Base-by-base conservation (phyloP, 2,113 vertebrate genomes). In the Petrocephalus microphthalmus region DNA sequence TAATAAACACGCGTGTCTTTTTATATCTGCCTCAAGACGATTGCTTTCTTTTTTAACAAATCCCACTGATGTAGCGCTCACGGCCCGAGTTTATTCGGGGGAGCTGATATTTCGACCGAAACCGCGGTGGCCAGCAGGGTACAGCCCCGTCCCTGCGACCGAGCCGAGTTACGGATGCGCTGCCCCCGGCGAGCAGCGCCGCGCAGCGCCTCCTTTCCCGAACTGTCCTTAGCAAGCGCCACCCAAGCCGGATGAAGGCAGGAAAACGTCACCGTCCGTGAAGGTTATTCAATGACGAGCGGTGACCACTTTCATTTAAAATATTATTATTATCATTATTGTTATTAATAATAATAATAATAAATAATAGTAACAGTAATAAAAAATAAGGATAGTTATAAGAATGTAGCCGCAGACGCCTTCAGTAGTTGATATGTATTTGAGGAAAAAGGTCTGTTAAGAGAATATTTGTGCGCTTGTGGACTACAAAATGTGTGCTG, bases 251-350 rank as follows among this genome's bases (percentile, higher is more conserved):
- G 67, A 45, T 42, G 64, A 85, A 64, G 64, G 19, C 37, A 60
- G 45, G 47, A 37, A 88, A 64, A 88, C 84, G 60, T n/a, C 83
- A 74, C 25, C n/a, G 29, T 85, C 42, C 33, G 29, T 85, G 60
- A 89, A 86, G 88, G 88, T 89, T 67, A 52, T 49, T 89, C 84
- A 89, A 78, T 89, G 84, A 86, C 88, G 88, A 45, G 17, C 37
- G 45, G 42, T 42, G 20, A 47, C 52, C 82, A 52, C 47, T 25
- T 7, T 52, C 82, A 52, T n/a, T 29, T 0, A 42, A 49, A 22
- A 25, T 5, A 19, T 2, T 5, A 19, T 22, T 11, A 22, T 5
- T 64, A 22, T 45, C 22, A n/a, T n/a, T 5, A 19, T 2, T 5
- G 2, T 22, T 11, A 22, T 5, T 64, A 22, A 22, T 8, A 49